Conservation (phyloP, 2,888 invertebrate species). For the Eudemis profundana region DNA sequence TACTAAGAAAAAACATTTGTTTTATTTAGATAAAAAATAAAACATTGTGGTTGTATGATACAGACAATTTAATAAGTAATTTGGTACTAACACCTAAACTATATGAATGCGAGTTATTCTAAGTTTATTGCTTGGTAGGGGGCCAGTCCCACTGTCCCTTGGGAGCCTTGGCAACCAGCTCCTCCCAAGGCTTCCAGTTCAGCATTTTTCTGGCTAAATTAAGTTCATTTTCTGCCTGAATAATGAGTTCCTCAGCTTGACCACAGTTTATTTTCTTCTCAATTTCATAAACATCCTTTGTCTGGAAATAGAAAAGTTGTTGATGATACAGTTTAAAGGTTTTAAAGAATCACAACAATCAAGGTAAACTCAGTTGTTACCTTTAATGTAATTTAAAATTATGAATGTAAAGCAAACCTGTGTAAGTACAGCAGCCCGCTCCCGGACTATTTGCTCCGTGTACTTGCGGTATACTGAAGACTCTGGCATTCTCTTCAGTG, state of each 20-base stretch:
- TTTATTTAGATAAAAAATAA: slow-evolving; percentile 16
- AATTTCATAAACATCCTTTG: slow-evolving; percentile 86
- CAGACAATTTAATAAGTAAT: slow-evolving; percentile 29
- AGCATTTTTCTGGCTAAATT: slow-evolving; percentile 94
- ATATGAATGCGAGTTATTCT: neutral
- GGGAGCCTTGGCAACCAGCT: slow-evolving; percentile 90
- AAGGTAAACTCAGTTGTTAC: too few species aligned
- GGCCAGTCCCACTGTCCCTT: slow-evolving; percentile 99
- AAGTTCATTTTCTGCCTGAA: slow-evolving; percentile 97
- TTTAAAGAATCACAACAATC: too few species aligned
- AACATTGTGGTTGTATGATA: slow-evolving; percentile 8
- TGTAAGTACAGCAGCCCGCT: slow-evolving; percentile 89
- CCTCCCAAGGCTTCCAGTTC: slow-evolving; percentile 98
- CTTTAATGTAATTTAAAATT: too few species aligned
- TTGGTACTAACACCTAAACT: slow-evolving; percentile 25
- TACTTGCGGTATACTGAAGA: slow-evolving; percentile 93
- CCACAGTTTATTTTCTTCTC: slow-evolving; percentile 95
- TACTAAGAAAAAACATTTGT: slow-evolving; percentile 32
- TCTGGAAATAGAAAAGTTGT: slow-evolving; percentile 59
- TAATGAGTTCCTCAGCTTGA: slow-evolving; percentile 95
- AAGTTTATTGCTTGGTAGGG: slow-evolving; percentile 75
- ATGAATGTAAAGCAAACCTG: too few species aligned
- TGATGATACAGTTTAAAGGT: too few species aligned
- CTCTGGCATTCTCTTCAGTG: slow-evolving; percentile 93
- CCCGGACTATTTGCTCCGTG: slow-evolving; percentile 93